These are phyloP conservation scores for Pinctada fucata DNA, from an alignment of 2,888 invertebrate species.

Conservation along the genomic window DNA sequence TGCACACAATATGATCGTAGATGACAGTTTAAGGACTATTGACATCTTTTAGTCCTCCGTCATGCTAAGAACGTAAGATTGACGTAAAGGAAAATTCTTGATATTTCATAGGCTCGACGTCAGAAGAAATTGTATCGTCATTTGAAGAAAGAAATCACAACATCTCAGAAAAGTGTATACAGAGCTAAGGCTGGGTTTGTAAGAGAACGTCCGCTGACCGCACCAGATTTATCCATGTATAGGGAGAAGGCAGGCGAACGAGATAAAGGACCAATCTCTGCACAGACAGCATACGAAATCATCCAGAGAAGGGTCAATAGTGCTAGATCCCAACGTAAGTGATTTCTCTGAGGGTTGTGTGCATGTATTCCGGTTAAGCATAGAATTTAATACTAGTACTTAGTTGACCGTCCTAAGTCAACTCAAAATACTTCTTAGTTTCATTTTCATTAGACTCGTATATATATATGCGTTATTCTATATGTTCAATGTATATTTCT, in stretches of 20 bases:
- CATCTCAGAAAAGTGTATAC: conserved; percentile 65
- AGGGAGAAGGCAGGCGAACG: conserved; percentile 40
- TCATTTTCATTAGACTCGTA: background rate
- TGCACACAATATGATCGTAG: no score
- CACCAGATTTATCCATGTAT: conserved; percentile 64
- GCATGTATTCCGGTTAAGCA: no score
- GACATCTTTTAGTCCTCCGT: no score
- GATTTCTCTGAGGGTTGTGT: background rate
- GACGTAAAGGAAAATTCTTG: no score
- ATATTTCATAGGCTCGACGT: conserved; percentile 52
- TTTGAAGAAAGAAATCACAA: conserved; percentile 59
- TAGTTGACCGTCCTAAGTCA: conserved; percentile 4
- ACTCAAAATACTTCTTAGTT: background rate
- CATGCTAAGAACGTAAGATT: no score
- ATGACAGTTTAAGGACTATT: no score
- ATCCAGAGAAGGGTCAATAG: conserved; percentile 39
- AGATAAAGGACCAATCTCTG: conserved; percentile 30
- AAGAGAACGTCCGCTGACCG: conserved; percentile 66
- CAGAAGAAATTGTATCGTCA: conserved; percentile 63
- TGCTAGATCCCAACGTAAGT: conserved; percentile 26
- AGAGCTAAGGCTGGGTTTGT: conserved; percentile 66
- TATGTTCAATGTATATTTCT: no score
- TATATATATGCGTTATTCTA: no score
- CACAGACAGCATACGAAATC: conserved; percentile 47
- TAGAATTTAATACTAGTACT: no score